Evolutionary conservation across 2,888 invertebrate species (phyloP).

Genomic region (Mellilla xanthometata): DNA sequence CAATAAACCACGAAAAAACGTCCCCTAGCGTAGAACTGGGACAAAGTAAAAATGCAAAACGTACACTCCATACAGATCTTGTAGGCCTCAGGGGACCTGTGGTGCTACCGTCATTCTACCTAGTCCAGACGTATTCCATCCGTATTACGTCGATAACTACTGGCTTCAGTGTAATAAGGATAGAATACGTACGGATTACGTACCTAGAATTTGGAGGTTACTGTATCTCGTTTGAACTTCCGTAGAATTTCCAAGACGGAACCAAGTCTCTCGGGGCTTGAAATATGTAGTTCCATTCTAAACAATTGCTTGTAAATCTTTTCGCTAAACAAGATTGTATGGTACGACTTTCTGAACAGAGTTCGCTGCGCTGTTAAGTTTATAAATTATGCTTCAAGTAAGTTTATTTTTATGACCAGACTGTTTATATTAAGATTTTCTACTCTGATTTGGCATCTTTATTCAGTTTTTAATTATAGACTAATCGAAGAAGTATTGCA

Average conservation of each 20-base stretch:
- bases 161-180: too few species aligned
- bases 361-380: constrained; percentile 9
- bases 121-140: too few species aligned
- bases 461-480: too few species aligned
- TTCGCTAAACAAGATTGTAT: constrained; percentile 18
- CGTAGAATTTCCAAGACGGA: constrained; percentile 31
- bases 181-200: too few species aligned
- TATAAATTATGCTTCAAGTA: constrained; percentile 3
- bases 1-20: constrained; percentile 10
- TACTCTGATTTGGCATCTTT: too few species aligned
- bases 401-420: too few species aligned
- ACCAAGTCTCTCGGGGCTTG: constrained; percentile 25
- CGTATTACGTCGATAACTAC: too few species aligned
- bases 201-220: too few species aligned
- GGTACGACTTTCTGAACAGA: constrained; percentile 1
- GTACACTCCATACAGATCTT: constrained; percentile 24
- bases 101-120: too few species aligned
- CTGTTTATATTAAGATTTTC: too few species aligned
- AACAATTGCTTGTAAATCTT: constrained; percentile 31
- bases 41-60: constrained; percentile 29
- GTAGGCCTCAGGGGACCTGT: constrained; percentile 33
- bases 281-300: constrained; percentile 33
- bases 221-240: too few species aligned
- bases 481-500: too few species aligned
- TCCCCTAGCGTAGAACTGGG: constrained; percentile 10